These are phyloP conservation scores for Takifugu flavidus DNA, from an alignment of 2,113 vertebrate species.

Conservation along the genomic window DNA sequence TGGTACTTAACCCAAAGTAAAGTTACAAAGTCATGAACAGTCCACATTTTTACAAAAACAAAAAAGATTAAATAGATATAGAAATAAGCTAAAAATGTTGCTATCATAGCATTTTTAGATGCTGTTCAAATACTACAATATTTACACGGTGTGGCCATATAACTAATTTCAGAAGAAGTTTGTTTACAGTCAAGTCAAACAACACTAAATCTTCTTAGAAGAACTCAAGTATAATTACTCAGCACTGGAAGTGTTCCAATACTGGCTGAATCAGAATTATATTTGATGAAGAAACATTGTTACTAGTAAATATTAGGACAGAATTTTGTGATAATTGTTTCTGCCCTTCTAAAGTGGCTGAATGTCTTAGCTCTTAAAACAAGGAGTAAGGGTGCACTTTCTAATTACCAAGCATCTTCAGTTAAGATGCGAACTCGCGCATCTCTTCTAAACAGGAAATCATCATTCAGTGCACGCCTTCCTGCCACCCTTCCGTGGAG, in stretches of 20 bases:
- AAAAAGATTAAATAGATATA: too few relatives aligned
- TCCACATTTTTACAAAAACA: too few relatives aligned
- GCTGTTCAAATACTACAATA: too few relatives aligned
- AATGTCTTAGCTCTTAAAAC: constrained; percentile 2
- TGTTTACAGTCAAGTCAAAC: too few relatives aligned
- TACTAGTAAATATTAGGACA: neutral
- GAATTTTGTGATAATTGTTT: neutral
- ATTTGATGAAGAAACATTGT: neutral
- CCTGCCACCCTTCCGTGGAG: constrained; percentile 16
- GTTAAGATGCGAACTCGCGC: constrained; percentile 20
- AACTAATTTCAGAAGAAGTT: too few relatives aligned
- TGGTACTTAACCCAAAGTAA: too few relatives aligned
- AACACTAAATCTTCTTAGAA: too few relatives aligned
- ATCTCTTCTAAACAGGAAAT: constrained; percentile 52
- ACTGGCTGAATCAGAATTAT: too few relatives aligned
- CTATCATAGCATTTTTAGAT: neutral
- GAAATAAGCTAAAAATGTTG: too few relatives aligned
- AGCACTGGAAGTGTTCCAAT: constrained; percentile 1
- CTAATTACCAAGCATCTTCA: constrained; percentile 39
- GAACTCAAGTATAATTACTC: neutral
- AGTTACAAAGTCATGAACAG: too few relatives aligned
- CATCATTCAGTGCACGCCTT: constrained; percentile 52
- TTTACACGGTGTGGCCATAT: too few relatives aligned
- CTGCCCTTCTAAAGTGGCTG: neutral
- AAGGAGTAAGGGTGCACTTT: constrained; percentile 18